Evolutionary conservation across 2,113 vertebrate species (phyloP).

Genomic region (Euleptes europaea): DNA sequence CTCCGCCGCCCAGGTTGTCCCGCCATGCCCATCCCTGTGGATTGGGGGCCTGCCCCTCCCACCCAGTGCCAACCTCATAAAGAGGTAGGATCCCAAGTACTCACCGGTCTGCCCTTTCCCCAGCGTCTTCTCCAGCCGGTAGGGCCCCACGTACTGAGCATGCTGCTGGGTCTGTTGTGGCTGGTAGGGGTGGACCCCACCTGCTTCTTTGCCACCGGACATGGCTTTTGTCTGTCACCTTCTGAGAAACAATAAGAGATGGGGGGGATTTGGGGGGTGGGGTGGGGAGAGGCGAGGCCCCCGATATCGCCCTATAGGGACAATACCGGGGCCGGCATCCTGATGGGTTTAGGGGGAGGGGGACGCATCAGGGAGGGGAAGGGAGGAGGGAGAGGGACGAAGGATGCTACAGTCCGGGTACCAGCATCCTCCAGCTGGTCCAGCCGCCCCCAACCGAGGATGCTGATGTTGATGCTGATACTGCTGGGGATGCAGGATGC

Average conservation of each 20-base stretch:
- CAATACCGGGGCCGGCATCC: constrained; percentile 12
- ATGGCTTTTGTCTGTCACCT: constrained; percentile 49
- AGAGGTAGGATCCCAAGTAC: constrained; percentile 17
- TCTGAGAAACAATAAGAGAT: constrained; percentile 39
- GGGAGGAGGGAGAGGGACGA: neutral
- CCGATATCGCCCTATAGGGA: constrained; percentile 24
- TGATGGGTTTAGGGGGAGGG: constrained; percentile 7
- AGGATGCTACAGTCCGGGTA: constrained; percentile 30
- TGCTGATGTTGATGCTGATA: constrained; percentile 3
- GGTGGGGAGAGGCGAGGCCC: neutral
- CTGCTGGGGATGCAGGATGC: constrained; percentile 24
- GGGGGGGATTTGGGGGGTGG: neutral
- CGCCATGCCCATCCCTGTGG: neutral
- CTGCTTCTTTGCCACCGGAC: constrained; percentile 58
- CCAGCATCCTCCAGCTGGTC: constrained; percentile 24
- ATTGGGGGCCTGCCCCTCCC: neutral
- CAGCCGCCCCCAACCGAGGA: neutral
- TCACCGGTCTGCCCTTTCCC: constrained; percentile 78
- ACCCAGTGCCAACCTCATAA: neutral
- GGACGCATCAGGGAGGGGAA: constrained; percentile 19
- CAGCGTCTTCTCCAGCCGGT: constrained; percentile 76
- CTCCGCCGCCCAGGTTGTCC: neutral
- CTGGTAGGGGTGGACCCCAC: constrained; percentile 57
- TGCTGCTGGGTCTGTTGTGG: constrained; percentile 58
- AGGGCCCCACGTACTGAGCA: constrained; percentile 76